Percentiles rank a stretch among this genome's conserved stretches.
Conservation (phyloP, 2,888 invertebrate species). For the Thyatira batis region DNA sequence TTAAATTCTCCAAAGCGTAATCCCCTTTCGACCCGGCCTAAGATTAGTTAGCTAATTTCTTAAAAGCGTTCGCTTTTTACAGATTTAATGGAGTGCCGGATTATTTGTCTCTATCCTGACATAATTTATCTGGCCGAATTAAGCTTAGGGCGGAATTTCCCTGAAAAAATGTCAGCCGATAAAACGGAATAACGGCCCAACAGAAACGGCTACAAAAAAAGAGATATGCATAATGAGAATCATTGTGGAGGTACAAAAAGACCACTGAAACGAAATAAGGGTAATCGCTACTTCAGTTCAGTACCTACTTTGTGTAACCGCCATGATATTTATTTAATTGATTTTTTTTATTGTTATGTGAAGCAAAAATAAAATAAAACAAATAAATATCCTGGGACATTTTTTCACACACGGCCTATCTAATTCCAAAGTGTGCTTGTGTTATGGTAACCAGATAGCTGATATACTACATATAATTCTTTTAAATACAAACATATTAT, state of each 20-base stretch:
- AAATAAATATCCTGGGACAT: too few relatives aligned
- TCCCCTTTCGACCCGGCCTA: slow-evolving; percentile 51
- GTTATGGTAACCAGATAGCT: too few relatives aligned
- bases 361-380: too few relatives aligned
- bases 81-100: slow-evolving; percentile 72
- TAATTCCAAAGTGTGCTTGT: too few relatives aligned
- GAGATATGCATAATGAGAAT: slow-evolving; percentile 63
- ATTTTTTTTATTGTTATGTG: not conserved
- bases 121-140: slow-evolving; percentile 69
- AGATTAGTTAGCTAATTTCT: slow-evolving; percentile 72
- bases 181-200: slow-evolving; percentile 51
- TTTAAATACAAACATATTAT: too few relatives aligned
- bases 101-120: slow-evolving; percentile 57
- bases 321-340: not conserved
- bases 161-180: slow-evolving; percentile 53
- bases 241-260: slow-evolving; percentile 56
- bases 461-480: too few relatives aligned
- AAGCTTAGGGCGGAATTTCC: slow-evolving; percentile 46
- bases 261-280: slow-evolving; percentile 45
- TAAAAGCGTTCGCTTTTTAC: slow-evolving; percentile 70
- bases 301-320: slow-evolving; percentile 39
- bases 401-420: too few relatives aligned
- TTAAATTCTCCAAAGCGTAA: slow-evolving; percentile 42
- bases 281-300: slow-evolving; percentile 42
- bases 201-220: slow-evolving; percentile 43